These are phyloP conservation scores for Metopia argyrocephala DNA, from an alignment of 2,888 invertebrate genomes.

Conservation along the genomic window DNA sequence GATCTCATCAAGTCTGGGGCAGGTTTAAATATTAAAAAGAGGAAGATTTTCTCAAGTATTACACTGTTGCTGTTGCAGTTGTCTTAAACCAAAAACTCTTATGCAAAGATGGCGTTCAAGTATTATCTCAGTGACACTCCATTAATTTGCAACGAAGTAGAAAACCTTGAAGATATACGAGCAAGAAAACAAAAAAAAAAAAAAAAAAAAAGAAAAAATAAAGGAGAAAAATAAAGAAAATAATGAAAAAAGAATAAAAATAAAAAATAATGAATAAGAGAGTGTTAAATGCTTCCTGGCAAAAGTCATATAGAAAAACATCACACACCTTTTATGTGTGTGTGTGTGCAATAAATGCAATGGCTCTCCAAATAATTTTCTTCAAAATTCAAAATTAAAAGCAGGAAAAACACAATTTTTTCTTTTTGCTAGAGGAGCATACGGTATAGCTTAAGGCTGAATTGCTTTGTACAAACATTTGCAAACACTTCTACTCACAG, in stretches of 20 bases:
- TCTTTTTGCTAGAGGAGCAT: background rate
- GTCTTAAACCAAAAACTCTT: constrained; percentile 47
- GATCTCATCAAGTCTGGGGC: background rate
- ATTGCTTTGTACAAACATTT: constrained; percentile 27
- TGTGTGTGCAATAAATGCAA: background rate
- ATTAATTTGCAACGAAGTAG: constrained; percentile 66
- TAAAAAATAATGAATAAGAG: constrained; percentile 33
- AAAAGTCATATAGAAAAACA: constrained; percentile 42
- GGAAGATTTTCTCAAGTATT: constrained; percentile 16
- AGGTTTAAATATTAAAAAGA: background rate
- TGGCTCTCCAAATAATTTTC: too few relatives aligned
- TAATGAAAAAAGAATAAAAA: constrained; percentile 11
- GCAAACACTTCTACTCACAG: background rate
- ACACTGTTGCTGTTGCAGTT: constrained; percentile 14
- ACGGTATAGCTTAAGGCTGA: constrained; percentile 51
- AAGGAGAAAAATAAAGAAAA: constrained; percentile 25
- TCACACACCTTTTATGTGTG: background rate
- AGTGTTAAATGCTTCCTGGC: constrained; percentile 60
- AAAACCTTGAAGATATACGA: constrained; percentile 42
- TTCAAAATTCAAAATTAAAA: constrained; percentile 37
- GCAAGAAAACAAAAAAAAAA: background rate
- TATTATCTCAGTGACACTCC: constrained; percentile 64
- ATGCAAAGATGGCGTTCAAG: constrained; percentile 60
- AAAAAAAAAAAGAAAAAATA: background rate
- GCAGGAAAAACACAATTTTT: constrained; percentile 18